phyloP scores from a whole-genome alignment of 2,113 vertebrate species.

The Embiotoca jacksoni region DNA sequence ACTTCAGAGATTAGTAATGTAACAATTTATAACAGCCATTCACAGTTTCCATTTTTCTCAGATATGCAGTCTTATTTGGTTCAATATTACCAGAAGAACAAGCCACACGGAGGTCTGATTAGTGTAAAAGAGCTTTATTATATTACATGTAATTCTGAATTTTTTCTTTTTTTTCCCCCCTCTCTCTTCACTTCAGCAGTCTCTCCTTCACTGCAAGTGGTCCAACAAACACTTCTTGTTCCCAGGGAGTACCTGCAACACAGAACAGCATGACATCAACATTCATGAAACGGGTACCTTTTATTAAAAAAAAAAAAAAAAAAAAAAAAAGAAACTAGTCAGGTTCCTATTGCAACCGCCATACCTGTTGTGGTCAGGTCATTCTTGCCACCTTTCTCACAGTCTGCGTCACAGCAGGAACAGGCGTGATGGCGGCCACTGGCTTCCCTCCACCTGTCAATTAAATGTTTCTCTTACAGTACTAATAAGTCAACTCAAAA shows the following conservation, averaged over 20 bases:
- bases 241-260: conserved; percentile 45
- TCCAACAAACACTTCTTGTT: conserved; percentile 43
- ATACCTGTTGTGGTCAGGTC: conserved; percentile 15
- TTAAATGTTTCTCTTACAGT: neutral
- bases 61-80: no score
- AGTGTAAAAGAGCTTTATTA: conserved; percentile 6
- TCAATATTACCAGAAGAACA: no score
- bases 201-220: conserved; percentile 57
- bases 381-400: conserved; percentile 18
- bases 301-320: no score
- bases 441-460: conserved; percentile 65
- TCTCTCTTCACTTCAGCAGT: neutral
- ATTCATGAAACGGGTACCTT: neutral
- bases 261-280: neutral
- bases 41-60: no score
- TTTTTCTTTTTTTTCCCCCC: neutral
- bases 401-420: conserved; percentile 63
- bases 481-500: neutral
- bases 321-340: no score
- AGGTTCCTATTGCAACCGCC: no score
- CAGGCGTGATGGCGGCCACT: conserved; percentile 49
- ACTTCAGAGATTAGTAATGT: no score
- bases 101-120: neutral
- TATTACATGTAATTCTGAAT: neutral
- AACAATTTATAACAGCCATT: no score